These are phyloP conservation scores for Synchiropus splendidus DNA, from an alignment of 2,113 vertebrate genomes.

Conservation along the genomic window DNA sequence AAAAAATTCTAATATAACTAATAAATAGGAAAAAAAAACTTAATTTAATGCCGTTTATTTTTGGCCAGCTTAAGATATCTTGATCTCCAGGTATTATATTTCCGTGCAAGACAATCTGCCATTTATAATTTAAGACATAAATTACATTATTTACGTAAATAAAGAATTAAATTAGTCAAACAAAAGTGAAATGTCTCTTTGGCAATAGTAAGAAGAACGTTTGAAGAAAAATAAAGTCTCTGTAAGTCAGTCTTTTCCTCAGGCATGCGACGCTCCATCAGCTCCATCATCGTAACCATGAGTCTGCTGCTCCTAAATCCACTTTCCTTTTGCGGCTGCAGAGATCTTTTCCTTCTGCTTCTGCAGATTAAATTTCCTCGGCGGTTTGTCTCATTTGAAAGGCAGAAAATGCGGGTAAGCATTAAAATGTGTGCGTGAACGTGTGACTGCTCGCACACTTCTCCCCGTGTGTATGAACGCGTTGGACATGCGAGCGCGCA, in stretches of 20 bases:
- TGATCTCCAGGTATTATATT: conserved; percentile 38
- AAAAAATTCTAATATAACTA: conserved; percentile 53
- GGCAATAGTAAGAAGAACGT: conserved; percentile 37
- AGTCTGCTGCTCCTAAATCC: conserved; percentile 39
- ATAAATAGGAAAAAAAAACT: conserved; percentile 68
- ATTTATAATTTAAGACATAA: conserved; percentile 76
- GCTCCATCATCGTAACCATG: conserved; percentile 37
- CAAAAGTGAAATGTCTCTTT: conserved; percentile 30
- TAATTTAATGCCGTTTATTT: conserved; percentile 67
- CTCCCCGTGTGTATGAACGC: conserved; percentile 6
- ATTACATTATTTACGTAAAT: conserved; percentile 69
- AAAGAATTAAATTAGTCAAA: conserved; percentile 70
- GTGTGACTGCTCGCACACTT: conserved; percentile 10
- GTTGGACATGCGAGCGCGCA: too few species aligned
- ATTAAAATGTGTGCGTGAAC: conserved; percentile 7
- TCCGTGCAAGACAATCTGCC: conserved; percentile 58
- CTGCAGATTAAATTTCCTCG: conserved; percentile 59
- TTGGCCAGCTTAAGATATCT: conserved; percentile 57
- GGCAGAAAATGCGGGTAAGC: conserved; percentile 27
- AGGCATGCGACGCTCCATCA: conserved; percentile 42
- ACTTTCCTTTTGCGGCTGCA: conserved; percentile 46
- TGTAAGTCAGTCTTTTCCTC: conserved; percentile 45
- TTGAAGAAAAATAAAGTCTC: conserved; percentile 48
- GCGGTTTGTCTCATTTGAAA: conserved; percentile 64
- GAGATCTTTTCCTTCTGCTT: conserved; percentile 54